Base-by-base conservation (phyloP, 2,797 vertebrate genomes). In the Liasis olivaceus region DNA sequence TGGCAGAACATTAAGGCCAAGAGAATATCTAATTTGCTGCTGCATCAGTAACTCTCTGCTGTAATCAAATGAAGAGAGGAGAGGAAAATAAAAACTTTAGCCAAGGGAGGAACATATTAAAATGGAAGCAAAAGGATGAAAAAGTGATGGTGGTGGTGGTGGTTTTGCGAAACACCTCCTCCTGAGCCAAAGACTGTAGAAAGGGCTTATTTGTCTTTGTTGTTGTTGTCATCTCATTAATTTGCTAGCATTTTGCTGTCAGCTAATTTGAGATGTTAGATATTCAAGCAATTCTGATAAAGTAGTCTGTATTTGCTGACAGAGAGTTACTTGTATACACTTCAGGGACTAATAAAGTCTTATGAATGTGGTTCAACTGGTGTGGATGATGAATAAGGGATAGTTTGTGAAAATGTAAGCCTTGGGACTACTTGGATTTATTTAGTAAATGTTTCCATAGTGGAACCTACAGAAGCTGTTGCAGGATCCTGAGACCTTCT, bases 11-110 rank as follows among this genome's bases (percentile, higher is more conserved):
- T 94, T 95, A 93, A 72, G 64, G 91, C 93, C 31, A 86, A 94
- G 89, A 91, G 36, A 17, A 94, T 96, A 96, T 93, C 88, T 95
- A 94, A 96, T 96, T 96, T 97, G 91, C 87, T 91, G 36, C 92
- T 95, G 93, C 93, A 89, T 95, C 87, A 94, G 77, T 93, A 93
- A 94, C 90, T 92, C 31, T 93, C n/a, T 92, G 62, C 88, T 96
- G 96, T 96, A 94, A 93, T 90, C 89, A 42, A 87, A 93, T 90
- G 64, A 90, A 90, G n/a, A 51, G 14, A 8, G 36, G 9, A 28
- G 56, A 20, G 51, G 51, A 28, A 28, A 9, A 31, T 9, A 72
- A 63, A 89, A 60, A 54, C 60, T 22, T 87, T 90, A 81, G 89
- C 36, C 47, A 85, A 84, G 20, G 51, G 31, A 20, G 47, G 64